Evolutionary conservation across 2,113 vertebrate species (phyloP).

Genomic region (Lycaon pictus): DNA sequence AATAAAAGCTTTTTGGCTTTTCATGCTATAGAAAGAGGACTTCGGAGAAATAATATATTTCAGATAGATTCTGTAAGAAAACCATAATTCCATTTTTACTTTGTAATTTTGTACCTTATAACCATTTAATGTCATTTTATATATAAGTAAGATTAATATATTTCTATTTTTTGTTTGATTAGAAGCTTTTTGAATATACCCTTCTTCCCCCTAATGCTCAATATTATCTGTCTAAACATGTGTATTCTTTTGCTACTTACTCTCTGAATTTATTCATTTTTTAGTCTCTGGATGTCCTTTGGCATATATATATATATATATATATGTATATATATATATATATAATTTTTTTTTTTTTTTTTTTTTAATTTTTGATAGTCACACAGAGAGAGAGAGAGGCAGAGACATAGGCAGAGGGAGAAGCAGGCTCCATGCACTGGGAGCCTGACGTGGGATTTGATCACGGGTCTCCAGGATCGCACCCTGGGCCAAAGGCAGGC

Average conservation of each 20-base stretch:
- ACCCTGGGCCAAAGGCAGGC: too few relatives aligned
- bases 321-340: too few relatives aligned
- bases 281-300: not conserved
- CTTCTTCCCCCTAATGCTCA: not conserved
- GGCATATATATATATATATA: not conserved
- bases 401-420: too few relatives aligned
- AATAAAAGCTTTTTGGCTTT: conserved; percentile 65
- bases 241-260: not conserved
- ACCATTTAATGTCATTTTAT: conserved; percentile 41
- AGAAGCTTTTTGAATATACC: not conserved
- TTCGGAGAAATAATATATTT: not conserved
- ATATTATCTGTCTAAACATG: not conserved
- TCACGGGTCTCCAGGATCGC: too few relatives aligned
- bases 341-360: too few relatives aligned
- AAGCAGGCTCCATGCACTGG: too few relatives aligned
- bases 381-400: too few relatives aligned
- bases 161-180: not conserved
- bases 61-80: not conserved
- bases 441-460: too few relatives aligned
- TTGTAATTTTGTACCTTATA: conserved; percentile 21
- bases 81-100: conserved; percentile 7
- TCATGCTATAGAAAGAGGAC: conserved; percentile 48
- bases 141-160: not conserved
- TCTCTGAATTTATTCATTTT: not conserved
- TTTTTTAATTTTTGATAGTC: too few relatives aligned